Percentiles rank a stretch among this genome's conserved stretches.
These are phyloP conservation scores for Eupithecia centaureata DNA, from an alignment of 2,888 invertebrate species.

Conservation along the genomic window DNA sequence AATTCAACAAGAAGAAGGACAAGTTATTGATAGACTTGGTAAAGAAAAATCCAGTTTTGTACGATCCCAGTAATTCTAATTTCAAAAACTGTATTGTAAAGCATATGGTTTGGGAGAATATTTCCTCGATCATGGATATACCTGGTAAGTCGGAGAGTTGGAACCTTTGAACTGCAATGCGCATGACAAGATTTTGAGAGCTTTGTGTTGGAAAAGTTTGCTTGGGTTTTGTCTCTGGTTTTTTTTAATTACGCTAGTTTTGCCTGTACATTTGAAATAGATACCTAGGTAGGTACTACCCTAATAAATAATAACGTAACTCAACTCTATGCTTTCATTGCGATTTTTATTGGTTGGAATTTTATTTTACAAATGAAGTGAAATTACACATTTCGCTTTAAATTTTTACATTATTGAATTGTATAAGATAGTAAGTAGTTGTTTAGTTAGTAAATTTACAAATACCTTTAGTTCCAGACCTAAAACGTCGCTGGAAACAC, in stretches of 20 bases:
- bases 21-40: slow-evolving; percentile 32
- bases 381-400: too few relatives aligned
- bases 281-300: too few relatives aligned
- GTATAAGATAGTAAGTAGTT: neutral
- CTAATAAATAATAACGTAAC: too few relatives aligned
- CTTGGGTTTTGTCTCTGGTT: too few relatives aligned
- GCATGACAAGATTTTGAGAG: neutral
- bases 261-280: too few relatives aligned
- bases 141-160: slow-evolving; percentile 29
- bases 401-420: too few relatives aligned
- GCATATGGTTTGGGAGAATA: slow-evolving; percentile 36
- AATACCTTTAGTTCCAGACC: slow-evolving; percentile 20
- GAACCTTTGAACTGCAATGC: slow-evolving; percentile 1
- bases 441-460: neutral
- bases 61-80: slow-evolving; percentile 26
- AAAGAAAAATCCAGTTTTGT: slow-evolving; percentile 33
- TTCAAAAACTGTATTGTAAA: slow-evolving; percentile 33
- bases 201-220: neutral
- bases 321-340: too few relatives aligned
- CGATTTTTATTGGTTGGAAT: too few relatives aligned
- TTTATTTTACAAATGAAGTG: too few relatives aligned
- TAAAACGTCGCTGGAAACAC: slow-evolving; percentile 38
- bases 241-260: too few relatives aligned
- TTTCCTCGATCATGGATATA: slow-evolving; percentile 26
- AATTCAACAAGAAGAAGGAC: slow-evolving; percentile 32